These are phyloP conservation scores for Balearica regulorum DNA, from an alignment of 2,797 vertebrate genomes.

Conservation along the genomic window DNA sequence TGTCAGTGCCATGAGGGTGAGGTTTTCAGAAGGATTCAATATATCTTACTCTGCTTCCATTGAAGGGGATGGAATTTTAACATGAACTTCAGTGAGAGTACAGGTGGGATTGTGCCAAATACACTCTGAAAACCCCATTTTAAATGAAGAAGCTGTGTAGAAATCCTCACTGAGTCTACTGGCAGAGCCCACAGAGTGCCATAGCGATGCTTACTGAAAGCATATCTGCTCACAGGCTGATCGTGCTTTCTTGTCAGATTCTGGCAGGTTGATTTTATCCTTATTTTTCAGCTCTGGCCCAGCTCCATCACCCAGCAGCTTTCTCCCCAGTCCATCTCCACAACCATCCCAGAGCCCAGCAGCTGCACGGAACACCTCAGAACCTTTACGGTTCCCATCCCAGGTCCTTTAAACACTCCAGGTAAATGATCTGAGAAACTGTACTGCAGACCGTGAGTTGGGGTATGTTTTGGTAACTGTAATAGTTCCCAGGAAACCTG, in stretches of 20 bases:
- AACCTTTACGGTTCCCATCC: constrained; percentile 91
- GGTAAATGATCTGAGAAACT: constrained; percentile 71
- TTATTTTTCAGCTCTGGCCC: constrained; percentile 85
- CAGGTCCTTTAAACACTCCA: constrained; percentile 93
- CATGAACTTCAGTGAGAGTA: neutral
- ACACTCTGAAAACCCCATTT: neutral
- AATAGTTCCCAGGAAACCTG: neutral
- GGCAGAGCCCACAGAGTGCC: no score
- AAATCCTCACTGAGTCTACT: neutral
- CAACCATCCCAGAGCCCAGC: constrained; percentile 94
- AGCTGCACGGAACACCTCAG: constrained; percentile 89
- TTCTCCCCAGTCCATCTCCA: constrained; percentile 95
- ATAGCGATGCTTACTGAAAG: no score
- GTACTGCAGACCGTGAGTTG: neutral
- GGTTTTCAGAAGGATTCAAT: neutral
- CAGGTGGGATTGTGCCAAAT: neutral
- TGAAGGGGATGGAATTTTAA: neutral
- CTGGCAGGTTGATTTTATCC: neutral
- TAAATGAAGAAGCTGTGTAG: neutral
- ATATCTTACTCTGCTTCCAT: neutral
- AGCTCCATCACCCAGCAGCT: constrained; percentile 91
- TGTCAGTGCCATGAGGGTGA: neutral
- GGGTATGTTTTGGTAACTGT: neutral
- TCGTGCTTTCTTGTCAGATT: neutral
- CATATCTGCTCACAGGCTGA: neutral